Evolutionary conservation across 2,888 invertebrate species (phyloP), one percentile per base, ranked within the genome.

Genomic region (Lamproptera curius): DNA sequence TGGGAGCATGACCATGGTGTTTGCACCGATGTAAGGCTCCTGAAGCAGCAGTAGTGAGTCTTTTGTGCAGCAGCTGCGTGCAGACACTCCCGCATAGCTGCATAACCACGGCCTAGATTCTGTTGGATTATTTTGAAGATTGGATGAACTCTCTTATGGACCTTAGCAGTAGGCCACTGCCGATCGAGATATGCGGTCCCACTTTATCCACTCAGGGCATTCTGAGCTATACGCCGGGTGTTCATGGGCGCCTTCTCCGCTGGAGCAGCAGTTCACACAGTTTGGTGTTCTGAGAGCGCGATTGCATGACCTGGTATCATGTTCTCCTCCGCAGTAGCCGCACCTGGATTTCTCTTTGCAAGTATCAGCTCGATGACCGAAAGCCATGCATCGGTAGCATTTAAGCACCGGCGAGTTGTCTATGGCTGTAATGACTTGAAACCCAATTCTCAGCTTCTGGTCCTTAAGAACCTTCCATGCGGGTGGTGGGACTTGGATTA

Each of bases 181-280:
- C 3, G 36, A 14, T 5, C 42, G 17, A 2, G 42, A 23, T 26
- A 43, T 35, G 6, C 42, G 15, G 16, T 38, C 45, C 45, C 45
- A 38, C 10, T 39, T 45, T 5, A 6, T 10, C 40, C 46, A 40
- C n/a, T 34, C 35, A 1, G 16, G 20, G 26, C 46, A 40, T 14
- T 34, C 40, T 2, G 15, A 1, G 14, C 46, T 40, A 14, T 41
- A 46, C 5, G 40, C 46, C 2, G 40, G 40, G 14, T 40, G 46
- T 14, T 2, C 11, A 8, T 23, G 23, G 4, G 23, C 23, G 23
- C 23, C 23, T 23, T 4, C 8, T 23, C 23, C 23, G 4, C 8
- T 23, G 8, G 4, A 4, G 17, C 34, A 43, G n/a, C n/a, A n/a
- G 14, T 36, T 43, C 1, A 8, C 13, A 26, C 36, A 43, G 16